phyloP scores from a whole-genome alignment of 2,888 invertebrate genomes.

The Plebejus melissa region DNA sequence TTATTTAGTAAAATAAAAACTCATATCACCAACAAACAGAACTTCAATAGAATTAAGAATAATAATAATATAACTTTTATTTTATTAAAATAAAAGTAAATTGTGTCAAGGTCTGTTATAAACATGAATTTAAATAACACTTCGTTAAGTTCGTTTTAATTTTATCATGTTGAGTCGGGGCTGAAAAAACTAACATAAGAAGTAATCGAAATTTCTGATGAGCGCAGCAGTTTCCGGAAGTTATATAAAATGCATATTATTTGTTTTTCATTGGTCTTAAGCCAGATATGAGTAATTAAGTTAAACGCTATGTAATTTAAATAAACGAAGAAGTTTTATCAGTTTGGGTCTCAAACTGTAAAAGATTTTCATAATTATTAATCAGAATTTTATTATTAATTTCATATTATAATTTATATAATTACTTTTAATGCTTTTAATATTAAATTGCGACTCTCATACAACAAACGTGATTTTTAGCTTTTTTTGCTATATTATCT shows the following conservation, averaged over 20 bases:
- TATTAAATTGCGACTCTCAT: no score
- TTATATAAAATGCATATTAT: constrained; percentile 33
- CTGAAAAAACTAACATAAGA: constrained; percentile 5
- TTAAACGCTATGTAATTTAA: constrained; percentile 51
- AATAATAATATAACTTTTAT: background rate
- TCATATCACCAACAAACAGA: no score
- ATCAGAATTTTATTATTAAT: no score
- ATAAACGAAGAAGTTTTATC: constrained; percentile 35
- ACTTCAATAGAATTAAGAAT: background rate
- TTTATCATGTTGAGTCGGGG: background rate
- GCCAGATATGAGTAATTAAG: constrained; percentile 51
- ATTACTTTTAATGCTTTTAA: no score
- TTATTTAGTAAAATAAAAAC: no score
- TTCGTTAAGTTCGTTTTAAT: background rate
- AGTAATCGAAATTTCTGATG: constrained; percentile 6
- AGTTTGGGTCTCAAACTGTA: background rate
- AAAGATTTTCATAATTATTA: background rate
- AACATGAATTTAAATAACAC: background rate
- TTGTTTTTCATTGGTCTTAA: constrained; percentile 42
- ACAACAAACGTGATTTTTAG: no score
- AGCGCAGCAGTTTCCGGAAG: constrained; percentile 4
- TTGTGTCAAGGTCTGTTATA: background rate
- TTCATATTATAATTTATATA: no score
- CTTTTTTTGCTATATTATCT: no score
- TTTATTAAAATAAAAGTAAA: background rate